phyloP scores from a whole-genome alignment of 2,113 vertebrate species.

The Isichthys henryi region DNA sequence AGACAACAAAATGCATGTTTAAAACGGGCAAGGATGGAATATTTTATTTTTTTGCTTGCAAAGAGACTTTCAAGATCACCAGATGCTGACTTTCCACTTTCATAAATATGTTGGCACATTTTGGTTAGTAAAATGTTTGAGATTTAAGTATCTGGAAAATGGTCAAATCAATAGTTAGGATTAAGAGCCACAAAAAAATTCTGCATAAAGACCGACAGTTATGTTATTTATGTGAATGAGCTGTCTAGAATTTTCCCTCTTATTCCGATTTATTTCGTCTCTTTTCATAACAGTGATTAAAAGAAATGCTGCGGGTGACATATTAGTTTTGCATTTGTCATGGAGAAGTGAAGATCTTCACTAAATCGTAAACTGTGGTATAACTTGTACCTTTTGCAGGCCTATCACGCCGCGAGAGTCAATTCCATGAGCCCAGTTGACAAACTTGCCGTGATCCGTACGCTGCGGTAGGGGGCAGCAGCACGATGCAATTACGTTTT shows the following conservation, averaged over 20 bases:
- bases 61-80: not conserved
- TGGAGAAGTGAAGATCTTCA: not conserved
- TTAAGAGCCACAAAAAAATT: not conserved
- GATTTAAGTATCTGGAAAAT: not conserved
- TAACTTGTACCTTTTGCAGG: not conserved
- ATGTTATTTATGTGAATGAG: not conserved
- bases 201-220: not conserved
- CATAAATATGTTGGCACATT: not conserved
- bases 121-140: not conserved
- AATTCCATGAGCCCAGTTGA: not conserved
- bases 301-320: not conserved
- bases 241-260: not conserved
- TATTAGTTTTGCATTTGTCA: not conserved
- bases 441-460: not conserved
- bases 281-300: not conserved
- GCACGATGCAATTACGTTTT: not conserved
- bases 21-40: not conserved
- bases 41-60: not conserved
- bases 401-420: not conserved
- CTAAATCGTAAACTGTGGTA: not conserved
- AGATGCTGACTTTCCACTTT: not conserved
- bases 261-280: not conserved
- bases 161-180: not conserved
- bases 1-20: not conserved
- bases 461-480: not conserved